Percentiles rank a stretch among this genome's conserved stretches.
These are phyloP conservation scores for Hoplias malabaricus DNA, from an alignment of 2,113 vertebrate species.

Conservation along the genomic window DNA sequence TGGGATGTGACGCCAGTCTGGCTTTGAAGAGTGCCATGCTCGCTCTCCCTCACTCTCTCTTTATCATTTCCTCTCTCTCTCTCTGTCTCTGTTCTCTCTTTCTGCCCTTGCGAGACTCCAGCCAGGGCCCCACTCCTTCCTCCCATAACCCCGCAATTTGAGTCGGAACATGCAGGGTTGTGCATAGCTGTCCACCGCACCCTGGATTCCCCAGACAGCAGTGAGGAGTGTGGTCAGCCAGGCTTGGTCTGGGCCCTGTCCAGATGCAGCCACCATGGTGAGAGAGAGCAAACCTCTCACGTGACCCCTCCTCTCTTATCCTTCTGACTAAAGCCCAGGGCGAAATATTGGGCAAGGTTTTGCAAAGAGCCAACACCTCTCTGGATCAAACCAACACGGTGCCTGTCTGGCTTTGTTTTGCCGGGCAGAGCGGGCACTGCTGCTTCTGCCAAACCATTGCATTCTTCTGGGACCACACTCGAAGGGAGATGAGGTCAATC, in stretches of 20 bases:
- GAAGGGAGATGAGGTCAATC: neutral
- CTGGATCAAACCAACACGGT: neutral
- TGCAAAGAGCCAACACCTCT: neutral
- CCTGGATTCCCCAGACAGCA: conserved; percentile 64
- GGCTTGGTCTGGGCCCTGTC: conserved; percentile 61
- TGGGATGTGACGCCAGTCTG: conserved; percentile 31
- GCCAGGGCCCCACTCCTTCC: conserved; percentile 63
- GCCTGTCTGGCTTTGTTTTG: neutral
- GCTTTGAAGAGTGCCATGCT: conserved; percentile 25
- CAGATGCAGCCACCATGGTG: conserved; percentile 63
- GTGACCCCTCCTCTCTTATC: conserved; percentile 49
- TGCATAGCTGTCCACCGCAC: conserved; percentile 35
- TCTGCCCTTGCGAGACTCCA: neutral
- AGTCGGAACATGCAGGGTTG: conserved; percentile 23
- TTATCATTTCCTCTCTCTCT: conserved; percentile 8
- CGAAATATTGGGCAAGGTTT: neutral
- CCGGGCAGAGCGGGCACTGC: neutral
- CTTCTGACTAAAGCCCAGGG: conserved; percentile 5
- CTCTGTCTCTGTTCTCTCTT: neutral
- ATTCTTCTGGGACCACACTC: neutral
- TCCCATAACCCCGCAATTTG: conserved; percentile 68
- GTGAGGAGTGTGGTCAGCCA: conserved; percentile 70
- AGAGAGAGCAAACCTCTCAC: conserved; percentile 48
- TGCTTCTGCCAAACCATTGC: neutral
- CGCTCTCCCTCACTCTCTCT: conserved; percentile 7